phyloP scores from a whole-genome alignment of 2,888 invertebrate species.

The Torymus tubicola region DNA sequence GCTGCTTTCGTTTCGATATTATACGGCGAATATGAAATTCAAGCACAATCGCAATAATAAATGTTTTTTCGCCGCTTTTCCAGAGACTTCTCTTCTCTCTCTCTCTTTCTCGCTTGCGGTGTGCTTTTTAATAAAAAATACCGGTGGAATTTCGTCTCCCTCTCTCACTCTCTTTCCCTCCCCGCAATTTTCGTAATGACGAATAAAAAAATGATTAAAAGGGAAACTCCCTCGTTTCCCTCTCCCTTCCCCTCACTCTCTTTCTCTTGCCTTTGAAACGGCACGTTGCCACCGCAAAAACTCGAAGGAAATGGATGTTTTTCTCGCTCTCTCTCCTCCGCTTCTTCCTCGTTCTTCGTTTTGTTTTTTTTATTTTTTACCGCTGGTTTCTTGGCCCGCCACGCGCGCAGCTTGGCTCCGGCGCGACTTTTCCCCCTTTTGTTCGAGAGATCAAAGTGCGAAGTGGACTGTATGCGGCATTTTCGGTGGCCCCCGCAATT shows the following conservation, averaged over 20 bases:
- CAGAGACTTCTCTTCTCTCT: background rate
- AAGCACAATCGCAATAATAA: background rate
- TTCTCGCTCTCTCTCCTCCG: background rate
- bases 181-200: conserved; percentile 18
- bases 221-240: background rate
- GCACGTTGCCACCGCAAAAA: too few relatives aligned
- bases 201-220: background rate
- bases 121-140: too few relatives aligned
- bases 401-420: background rate
- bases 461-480: background rate
- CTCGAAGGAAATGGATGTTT: background rate
- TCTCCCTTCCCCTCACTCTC: background rate
- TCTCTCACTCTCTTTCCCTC: background rate
- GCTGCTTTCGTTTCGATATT: background rate
- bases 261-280: too few relatives aligned
- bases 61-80: background rate
- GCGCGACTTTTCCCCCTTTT: background rate
- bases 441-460: conserved; percentile 39
- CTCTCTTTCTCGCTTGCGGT: too few relatives aligned
- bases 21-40: conserved; percentile 12
- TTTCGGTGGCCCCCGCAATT: background rate
- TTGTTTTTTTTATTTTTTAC: background rate
- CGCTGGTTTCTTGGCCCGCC: background rate
- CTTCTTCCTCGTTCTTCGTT: too few relatives aligned
- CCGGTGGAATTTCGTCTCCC: too few relatives aligned